These are phyloP conservation scores for Chrysochloris asiatica DNA, from an alignment of 2,113 vertebrate species.

Conservation along the genomic window DNA sequence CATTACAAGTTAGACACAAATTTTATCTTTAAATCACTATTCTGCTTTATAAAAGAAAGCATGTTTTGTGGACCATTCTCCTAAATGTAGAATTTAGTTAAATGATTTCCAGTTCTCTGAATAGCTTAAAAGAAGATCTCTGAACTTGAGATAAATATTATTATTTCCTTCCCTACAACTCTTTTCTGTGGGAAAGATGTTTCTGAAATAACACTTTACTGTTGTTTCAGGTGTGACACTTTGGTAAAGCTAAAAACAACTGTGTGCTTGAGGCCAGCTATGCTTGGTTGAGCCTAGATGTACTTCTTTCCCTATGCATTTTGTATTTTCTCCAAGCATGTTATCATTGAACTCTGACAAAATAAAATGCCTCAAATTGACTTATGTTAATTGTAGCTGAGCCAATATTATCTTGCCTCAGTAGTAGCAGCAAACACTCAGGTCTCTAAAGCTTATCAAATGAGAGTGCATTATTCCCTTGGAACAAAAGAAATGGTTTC, in stretches of 20 bases:
- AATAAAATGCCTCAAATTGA: constrained; percentile 19
- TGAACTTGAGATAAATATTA: constrained; percentile 1
- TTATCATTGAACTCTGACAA: neutral
- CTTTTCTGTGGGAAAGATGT: constrained; percentile 15
- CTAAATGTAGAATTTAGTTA: neutral
- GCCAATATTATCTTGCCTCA: neutral
- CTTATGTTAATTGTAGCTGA: neutral
- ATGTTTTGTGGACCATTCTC: neutral
- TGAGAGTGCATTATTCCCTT: neutral
- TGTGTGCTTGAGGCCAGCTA: too few relatives aligned
- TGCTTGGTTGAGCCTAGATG: neutral
- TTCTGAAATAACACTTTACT: too few relatives aligned
- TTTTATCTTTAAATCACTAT: constrained; percentile 8
- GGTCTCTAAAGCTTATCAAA: neutral
- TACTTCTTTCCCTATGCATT: neutral
- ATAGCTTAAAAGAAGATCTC: constrained; percentile 23
- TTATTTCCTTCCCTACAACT: neutral
- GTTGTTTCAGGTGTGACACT: neutral
- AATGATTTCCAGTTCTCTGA: neutral
- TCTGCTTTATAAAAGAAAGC: neutral
- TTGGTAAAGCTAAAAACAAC: neutral
- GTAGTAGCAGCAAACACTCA: neutral
- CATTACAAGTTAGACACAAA: neutral
- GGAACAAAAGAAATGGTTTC: neutral
- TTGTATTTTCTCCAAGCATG: constrained; percentile 21